phyloP scores from a whole-genome alignment of 2,113 vertebrate species.

The Brachionichthys hirsutus region DNA sequence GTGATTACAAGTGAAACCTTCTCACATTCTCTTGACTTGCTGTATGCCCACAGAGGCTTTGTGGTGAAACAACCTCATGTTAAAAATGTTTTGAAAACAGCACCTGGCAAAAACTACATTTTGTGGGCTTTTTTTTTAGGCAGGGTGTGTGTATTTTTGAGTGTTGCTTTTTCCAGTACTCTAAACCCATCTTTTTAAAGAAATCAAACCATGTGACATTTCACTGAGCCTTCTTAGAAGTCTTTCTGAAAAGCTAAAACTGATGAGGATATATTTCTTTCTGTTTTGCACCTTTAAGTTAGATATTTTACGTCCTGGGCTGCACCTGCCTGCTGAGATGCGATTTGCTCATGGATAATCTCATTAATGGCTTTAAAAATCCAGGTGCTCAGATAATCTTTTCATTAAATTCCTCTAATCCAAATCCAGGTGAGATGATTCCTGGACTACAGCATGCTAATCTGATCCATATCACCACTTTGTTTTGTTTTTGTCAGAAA shows the following conservation, averaged over 20 bases:
- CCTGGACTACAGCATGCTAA: constrained; percentile 22
- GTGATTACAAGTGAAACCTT: constrained; percentile 62
- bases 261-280: constrained; percentile 4
- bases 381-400: constrained; percentile 43
- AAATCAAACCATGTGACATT: neutral
- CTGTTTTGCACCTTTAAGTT: constrained; percentile 5
- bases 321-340: constrained; percentile 19
- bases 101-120: constrained; percentile 18
- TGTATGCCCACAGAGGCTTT: constrained; percentile 17
- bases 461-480: constrained; percentile 22
- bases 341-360: constrained; percentile 45
- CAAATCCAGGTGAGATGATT: constrained; percentile 34
- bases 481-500: constrained; percentile 8
- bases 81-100: constrained; percentile 33
- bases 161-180: neutral
- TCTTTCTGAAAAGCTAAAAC: neutral
- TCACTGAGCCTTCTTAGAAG: neutral
- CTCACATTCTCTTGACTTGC: constrained; percentile 34
- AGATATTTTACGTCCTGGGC: constrained; percentile 1
- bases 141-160: constrained; percentile 13
- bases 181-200: neutral
- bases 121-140: constrained; percentile 10
- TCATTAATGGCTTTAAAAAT: constrained; percentile 53
- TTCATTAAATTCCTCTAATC: constrained; percentile 46
- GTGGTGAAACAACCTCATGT: constrained; percentile 32